Conservation (phyloP, 1,140 invertebrate genomes). For the Pentalonia nigronervosa region DNA sequence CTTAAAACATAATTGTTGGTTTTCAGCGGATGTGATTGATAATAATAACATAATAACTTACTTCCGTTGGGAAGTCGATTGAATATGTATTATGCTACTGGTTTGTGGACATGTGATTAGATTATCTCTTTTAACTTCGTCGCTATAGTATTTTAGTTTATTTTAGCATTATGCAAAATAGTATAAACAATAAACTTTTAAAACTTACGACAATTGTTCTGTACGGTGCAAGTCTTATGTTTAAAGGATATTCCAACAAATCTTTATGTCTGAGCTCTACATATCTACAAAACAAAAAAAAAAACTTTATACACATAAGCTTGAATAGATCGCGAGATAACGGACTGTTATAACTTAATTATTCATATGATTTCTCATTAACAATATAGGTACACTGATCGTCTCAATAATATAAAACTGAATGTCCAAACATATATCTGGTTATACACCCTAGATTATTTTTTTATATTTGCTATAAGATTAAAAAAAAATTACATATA, state of each 20-base stretch:
- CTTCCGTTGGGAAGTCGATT: neutral
- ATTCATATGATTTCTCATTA: neutral
- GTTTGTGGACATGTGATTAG: neutral
- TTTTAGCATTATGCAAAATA: constrained; percentile 18
- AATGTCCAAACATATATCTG: neutral
- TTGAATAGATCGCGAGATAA: neutral
- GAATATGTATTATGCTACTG: neutral
- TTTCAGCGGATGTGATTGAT: neutral
- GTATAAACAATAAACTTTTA: constrained; percentile 8
- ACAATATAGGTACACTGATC: neutral
- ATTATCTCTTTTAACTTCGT: neutral
- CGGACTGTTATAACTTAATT: neutral
- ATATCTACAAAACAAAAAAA: neutral
- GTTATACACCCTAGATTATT: neutral
- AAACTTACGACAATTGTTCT: neutral
- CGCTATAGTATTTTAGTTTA: neutral
- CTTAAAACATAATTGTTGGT: neutral
- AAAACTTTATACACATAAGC: neutral
- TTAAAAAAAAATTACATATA: neutral
- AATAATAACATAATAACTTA: neutral
- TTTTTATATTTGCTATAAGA: neutral
- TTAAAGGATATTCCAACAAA: neutral
- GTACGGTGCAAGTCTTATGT: neutral
- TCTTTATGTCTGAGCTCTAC: constrained; percentile 15
- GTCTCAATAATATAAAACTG: neutral